These are phyloP conservation scores for Centropus bengalensis DNA, from an alignment of 2,113 vertebrate genomes.

Conservation along the genomic window DNA sequence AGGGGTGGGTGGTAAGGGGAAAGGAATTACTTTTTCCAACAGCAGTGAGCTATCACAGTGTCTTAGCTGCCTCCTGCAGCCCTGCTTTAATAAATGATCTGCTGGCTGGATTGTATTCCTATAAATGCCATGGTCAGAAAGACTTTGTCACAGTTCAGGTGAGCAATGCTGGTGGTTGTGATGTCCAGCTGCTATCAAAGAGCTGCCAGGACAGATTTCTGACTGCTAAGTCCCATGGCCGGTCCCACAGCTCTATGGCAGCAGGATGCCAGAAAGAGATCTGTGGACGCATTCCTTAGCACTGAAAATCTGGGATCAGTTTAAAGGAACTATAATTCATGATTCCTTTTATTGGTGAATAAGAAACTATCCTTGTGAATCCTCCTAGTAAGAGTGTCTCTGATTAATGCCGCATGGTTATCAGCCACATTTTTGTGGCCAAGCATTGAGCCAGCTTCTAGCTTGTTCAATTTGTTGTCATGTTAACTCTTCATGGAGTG, in stretches of 20 bases:
- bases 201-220: not conserved
- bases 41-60: not conserved
- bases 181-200: not conserved
- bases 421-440: not conserved
- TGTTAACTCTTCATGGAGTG: not conserved
- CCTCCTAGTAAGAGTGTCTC: not conserved
- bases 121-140: not conserved
- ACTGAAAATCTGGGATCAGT: not conserved
- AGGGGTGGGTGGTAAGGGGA: not conserved
- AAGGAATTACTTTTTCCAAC: not conserved
- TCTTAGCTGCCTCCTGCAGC: not conserved
- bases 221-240: not conserved
- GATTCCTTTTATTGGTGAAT: not conserved
- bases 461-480: not conserved
- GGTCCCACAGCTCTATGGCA: accelerated
- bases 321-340: not conserved
- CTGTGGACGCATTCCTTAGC: not conserved
- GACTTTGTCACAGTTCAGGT: not conserved
- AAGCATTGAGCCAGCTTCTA: not conserved
- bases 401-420: not conserved
- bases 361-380: not conserved
- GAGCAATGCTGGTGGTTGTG: not conserved
- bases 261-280: not conserved
- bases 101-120: not conserved
- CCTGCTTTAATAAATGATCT: not conserved